These are phyloP conservation scores for Mythimna lalbum DNA, from an alignment of 2,888 invertebrate genomes.

Conservation along the genomic window DNA sequence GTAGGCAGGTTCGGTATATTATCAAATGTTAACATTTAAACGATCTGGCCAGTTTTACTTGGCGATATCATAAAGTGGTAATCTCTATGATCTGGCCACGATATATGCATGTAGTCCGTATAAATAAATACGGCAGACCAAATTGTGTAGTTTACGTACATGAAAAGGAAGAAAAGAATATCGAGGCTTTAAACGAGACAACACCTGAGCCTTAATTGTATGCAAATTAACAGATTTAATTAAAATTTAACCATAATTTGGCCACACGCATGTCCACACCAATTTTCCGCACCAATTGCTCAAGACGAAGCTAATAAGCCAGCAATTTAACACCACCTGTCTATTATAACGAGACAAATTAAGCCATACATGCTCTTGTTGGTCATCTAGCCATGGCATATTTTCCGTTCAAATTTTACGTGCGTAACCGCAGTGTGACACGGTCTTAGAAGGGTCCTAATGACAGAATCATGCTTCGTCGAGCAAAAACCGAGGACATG, in stretches of 20 bases:
- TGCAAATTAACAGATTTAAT: not conserved
- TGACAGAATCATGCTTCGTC: slow-evolving; percentile 75
- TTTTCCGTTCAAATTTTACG: slow-evolving; percentile 62
- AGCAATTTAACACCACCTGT: slow-evolving; percentile 60
- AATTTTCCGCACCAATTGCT: slow-evolving; percentile 46
- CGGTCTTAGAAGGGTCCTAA: slow-evolving; percentile 72
- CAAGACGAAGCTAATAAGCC: slow-evolving; percentile 28
- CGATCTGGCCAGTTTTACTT: no score
- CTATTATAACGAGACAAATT: slow-evolving; percentile 54
- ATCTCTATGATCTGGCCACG: no score
- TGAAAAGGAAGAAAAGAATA: not conserved
- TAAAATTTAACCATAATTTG: slow-evolving; percentile 8
- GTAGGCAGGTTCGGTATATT: no score
- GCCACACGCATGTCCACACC: slow-evolving; percentile 18
- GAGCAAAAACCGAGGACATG: slow-evolving; percentile 75
- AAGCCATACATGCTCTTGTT: slow-evolving; percentile 54
- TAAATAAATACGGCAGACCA: not conserved
- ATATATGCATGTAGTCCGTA: no score
- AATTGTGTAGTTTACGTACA: not conserved
- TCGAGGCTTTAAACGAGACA: not conserved
- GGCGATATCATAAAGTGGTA: no score
- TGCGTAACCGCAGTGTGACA: slow-evolving; percentile 61
- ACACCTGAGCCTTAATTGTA: not conserved
- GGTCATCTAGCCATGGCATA: slow-evolving; percentile 66
- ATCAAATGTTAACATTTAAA: no score